Percentiles rank a stretch among this genome's conserved stretches.
These are phyloP conservation scores for Ylistrum balloti DNA, from an alignment of 1,140 invertebrate species.

Conservation along the genomic window DNA sequence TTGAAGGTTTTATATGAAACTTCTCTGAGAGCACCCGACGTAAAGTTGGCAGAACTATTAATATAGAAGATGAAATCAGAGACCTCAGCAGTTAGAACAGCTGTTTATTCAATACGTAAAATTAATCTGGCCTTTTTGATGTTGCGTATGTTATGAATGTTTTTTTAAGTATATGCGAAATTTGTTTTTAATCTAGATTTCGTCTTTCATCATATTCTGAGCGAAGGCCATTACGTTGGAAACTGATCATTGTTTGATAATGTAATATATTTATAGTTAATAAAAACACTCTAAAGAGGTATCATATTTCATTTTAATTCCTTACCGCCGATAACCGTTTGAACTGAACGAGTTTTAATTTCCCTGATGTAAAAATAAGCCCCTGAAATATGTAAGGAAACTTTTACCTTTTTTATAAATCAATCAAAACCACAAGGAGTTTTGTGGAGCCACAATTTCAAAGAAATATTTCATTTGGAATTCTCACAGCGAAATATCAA, in stretches of 20 bases:
- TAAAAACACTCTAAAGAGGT: neutral
- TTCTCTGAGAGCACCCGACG: neutral
- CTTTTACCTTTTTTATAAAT: neutral
- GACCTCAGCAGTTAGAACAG: neutral
- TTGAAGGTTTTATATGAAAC: neutral
- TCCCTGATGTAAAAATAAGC: neutral
- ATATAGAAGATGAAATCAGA: constrained; percentile 8
- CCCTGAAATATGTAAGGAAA: neutral
- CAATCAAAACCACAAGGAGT: neutral
- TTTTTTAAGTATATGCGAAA: neutral
- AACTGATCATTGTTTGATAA: neutral
- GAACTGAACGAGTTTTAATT: constrained; percentile 11
- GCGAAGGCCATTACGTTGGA: neutral
- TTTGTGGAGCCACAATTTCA: neutral
- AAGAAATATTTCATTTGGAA: neutral
- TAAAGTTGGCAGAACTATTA: neutral
- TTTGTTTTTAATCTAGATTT: neutral
- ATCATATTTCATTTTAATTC: neutral
- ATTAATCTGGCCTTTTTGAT: constrained; percentile 1
- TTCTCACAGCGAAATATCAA: too few species aligned
- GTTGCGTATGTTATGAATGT: neutral
- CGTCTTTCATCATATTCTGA: neutral
- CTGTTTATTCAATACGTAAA: neutral
- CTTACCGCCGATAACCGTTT: neutral
- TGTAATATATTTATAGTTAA: neutral